Evolutionary conservation across 2,113 vertebrate genomes (phyloP), one percentile per base, ranked within the genome.

Genomic region (Suricata suricatta): DNA sequence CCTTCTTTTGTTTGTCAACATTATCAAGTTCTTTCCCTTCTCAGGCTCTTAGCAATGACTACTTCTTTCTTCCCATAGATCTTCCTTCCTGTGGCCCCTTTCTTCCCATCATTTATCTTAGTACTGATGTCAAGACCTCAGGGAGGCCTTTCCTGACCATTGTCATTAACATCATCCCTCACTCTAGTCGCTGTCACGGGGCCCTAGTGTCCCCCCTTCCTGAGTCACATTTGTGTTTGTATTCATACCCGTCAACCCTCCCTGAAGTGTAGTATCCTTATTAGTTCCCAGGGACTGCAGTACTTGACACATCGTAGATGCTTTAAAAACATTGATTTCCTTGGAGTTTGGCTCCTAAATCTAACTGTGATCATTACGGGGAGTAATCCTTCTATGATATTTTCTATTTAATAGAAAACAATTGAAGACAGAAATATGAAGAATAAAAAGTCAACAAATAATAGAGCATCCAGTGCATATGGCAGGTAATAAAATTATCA

Each of bases 391-490:
- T 57, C 17, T 83, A 0, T 82, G 60, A 21, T 44, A 93, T 96
- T 92, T 93, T 96, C 79, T 94, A 5, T 97, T 96, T 96, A 38
- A 89, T 57, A 98, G 97, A 94, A 96, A 94, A 72, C 66, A 84
- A 71, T 44, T 33, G 97, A 98, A 95, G 97, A 97, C n/a, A 93
- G 86, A 96, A 97, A 97, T 95, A 60, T 29, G 41, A 97, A 96
- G 96, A 97, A 66, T 86, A 93, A 89, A 94, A 98, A 96, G 29
- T 63, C 92, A 91, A 84, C 85, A 21, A 96, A 88, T 50, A 93
- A 80, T 21, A 96, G 97, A 97, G 96, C 81, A 23, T 97, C 97
- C 83, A 98, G 97, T 88, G 97, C 98, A 16, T 96, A 93, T 27
- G 88, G 90, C 97, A 98, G 98, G 98, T 98, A 96, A 97, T 60